These are phyloP conservation scores for Pygoscelis adeliae DNA, from an alignment of 2,113 vertebrate species.

Conservation along the genomic window DNA sequence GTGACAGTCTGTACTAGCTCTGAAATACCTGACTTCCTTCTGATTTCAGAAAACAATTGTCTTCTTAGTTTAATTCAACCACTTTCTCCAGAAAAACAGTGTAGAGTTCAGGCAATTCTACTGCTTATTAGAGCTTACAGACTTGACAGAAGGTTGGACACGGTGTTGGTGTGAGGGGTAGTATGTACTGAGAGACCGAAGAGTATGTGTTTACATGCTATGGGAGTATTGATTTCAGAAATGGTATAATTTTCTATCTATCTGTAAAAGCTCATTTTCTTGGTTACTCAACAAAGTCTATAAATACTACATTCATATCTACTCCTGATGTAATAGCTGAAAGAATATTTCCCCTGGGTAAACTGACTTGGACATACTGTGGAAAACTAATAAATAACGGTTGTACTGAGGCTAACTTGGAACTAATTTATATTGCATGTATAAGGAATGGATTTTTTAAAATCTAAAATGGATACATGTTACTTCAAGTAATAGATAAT, in stretches of 20 bases:
- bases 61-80: background rate
- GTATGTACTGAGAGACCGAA: background rate
- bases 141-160: background rate
- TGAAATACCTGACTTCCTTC: background rate
- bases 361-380: background rate
- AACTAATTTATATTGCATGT: background rate
- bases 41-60: background rate
- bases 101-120: background rate
- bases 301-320: background rate
- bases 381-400: background rate
- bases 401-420: background rate
- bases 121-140: background rate
- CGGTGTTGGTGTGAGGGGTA: background rate
- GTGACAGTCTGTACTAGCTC: background rate
- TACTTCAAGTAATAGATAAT: background rate
- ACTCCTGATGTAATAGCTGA: background rate
- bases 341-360: background rate
- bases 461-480: background rate
- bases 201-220: background rate
- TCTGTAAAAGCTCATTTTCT: background rate
- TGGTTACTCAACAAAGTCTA: background rate
- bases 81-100: background rate
- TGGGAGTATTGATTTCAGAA: background rate
- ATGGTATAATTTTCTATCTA: background rate
- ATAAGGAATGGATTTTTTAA: background rate